Evolutionary conservation across 2,113 vertebrate species (phyloP).

Genomic region (Callipepla squamata): DNA sequence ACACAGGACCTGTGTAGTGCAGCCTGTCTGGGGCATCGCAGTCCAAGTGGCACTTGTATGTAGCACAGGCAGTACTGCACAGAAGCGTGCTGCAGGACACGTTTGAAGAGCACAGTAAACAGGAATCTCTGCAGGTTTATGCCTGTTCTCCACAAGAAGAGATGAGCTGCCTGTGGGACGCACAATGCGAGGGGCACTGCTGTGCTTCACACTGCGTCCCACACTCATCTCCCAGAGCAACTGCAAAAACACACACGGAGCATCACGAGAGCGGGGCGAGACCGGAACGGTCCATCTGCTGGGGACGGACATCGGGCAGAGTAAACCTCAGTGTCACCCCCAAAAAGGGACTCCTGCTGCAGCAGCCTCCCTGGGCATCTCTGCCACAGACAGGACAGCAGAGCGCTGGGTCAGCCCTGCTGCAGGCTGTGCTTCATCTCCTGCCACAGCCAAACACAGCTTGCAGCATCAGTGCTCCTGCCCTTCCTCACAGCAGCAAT

Average conservation of each 20-base stretch:
- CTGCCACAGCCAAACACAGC: background rate
- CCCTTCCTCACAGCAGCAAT: background rate
- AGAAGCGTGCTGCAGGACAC: fast-evolving
- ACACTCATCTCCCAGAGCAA: background rate
- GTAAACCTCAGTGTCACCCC: background rate
- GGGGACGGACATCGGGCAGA: background rate
- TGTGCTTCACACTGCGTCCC: background rate
- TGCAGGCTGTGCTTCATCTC: background rate
- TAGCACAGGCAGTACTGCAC: background rate
- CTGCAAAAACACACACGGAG: background rate
- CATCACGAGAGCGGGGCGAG: background rate
- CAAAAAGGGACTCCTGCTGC: background rate
- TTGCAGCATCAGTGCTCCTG: background rate
- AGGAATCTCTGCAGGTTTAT: background rate
- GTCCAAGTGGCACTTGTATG: background rate
- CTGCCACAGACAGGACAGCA: background rate
- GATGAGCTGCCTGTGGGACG: background rate
- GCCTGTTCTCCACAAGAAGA: background rate
- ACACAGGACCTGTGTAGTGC: background rate
- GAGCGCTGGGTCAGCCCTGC: background rate
- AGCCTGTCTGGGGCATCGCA: background rate
- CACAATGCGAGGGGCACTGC: fast-evolving
- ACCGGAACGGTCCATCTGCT: background rate
- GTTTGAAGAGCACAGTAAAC: background rate
- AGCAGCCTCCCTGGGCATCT: background rate